Evolutionary conservation across 2,888 invertebrate species (phyloP).

Genomic region (Azorinus chamasolen): DNA sequence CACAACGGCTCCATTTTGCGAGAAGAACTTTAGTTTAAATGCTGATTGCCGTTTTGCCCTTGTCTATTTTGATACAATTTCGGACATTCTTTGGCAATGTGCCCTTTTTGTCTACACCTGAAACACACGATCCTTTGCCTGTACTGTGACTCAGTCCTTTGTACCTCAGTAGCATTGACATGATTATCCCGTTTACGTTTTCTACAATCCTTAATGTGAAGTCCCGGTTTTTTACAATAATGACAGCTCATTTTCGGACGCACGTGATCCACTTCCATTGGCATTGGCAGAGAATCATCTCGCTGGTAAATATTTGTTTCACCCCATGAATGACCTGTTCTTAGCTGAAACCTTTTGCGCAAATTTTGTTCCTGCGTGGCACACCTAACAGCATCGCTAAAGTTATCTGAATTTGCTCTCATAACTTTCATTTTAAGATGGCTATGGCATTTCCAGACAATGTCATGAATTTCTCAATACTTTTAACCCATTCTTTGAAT

Average conservation of each 20-base stretch:
- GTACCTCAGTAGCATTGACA: not conserved
- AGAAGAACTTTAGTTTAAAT: conserved; percentile 8
- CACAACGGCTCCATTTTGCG: conserved; percentile 10
- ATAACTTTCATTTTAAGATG: conserved; percentile 36
- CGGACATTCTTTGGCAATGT: conserved; percentile 13
- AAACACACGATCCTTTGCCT: not conserved
- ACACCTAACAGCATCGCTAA: conserved; percentile 16
- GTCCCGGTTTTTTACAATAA: conserved; percentile 12
- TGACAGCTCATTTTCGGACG: conserved; percentile 8
- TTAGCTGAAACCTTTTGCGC: conserved; percentile 30
- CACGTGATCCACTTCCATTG: conserved; percentile 35
- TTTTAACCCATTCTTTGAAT: conserved; percentile 38
- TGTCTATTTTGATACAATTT: not conserved
- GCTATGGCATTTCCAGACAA: conserved; percentile 7
- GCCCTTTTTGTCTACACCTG: conserved; percentile 2
- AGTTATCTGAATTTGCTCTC: conserved; percentile 26
- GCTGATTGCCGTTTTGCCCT: conserved; percentile 41
- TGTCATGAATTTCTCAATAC: conserved; percentile 28
- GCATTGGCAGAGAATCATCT: not conserved
- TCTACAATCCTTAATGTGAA: conserved; percentile 13
- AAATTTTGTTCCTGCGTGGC: conserved; percentile 33
- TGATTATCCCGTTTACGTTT: not conserved
- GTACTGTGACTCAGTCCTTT: not conserved
- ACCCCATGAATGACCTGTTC: conserved; percentile 11
- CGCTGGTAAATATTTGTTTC: not conserved